Conservation (phyloP, 1,140 invertebrate genomes). For the Lycorma delicatula region DNA sequence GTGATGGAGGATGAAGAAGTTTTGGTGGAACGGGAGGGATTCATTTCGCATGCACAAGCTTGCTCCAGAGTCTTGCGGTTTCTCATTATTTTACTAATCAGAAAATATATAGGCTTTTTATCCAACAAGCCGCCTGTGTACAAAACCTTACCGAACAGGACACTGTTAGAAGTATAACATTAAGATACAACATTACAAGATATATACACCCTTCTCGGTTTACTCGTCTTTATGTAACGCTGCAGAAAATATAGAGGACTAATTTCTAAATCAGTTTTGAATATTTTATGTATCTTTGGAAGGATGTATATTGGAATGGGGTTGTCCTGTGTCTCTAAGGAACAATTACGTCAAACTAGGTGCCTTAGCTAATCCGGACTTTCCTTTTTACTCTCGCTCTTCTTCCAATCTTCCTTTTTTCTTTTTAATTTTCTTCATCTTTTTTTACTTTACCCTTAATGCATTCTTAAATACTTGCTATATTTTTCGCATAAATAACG, state of each 20-base stretch:
- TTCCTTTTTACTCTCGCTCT: too few relatives aligned
- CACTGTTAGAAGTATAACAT: too few relatives aligned
- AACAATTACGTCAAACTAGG: slow-evolving; percentile 7
- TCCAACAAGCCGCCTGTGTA: not conserved
- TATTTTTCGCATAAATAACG: not conserved
- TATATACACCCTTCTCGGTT: too few relatives aligned
- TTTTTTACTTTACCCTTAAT: too few relatives aligned
- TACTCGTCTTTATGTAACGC: too few relatives aligned
- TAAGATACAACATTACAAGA: too few relatives aligned
- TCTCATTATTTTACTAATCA: slow-evolving; percentile 2
- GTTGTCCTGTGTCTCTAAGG: not conserved
- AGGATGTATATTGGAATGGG: not conserved
- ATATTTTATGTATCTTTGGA: not conserved
- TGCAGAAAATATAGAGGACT: not conserved
- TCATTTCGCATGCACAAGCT: not conserved
- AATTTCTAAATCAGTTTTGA: slow-evolving; percentile 6
- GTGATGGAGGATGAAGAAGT: not conserved
- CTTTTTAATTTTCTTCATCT: too few relatives aligned
- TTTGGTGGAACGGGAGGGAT: not conserved
- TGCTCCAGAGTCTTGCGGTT: not conserved
- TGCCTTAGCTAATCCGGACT: too few relatives aligned
- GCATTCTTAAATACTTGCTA: slow-evolving; percentile 5
- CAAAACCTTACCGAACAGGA: too few relatives aligned
- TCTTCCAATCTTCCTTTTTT: too few relatives aligned
- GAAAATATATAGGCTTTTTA: slow-evolving; percentile 5